These are phyloP conservation scores for Alligator sinensis DNA, from an alignment of 2,113 vertebrate species.

Conservation along the genomic window DNA sequence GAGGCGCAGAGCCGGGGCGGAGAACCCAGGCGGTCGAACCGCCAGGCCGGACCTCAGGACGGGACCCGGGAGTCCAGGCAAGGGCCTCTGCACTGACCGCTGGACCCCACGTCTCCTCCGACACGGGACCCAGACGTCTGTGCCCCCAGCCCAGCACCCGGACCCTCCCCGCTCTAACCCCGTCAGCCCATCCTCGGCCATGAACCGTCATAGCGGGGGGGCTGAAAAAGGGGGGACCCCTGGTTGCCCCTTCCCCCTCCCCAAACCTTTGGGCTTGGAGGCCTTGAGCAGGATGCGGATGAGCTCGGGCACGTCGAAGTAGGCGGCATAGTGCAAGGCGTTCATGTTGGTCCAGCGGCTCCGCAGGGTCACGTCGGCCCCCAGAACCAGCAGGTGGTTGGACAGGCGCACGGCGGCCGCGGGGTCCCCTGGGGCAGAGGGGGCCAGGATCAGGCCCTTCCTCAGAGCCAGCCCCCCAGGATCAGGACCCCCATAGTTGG, in stretches of 20 bases:
- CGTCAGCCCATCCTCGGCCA: no score
- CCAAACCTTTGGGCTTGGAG: slow-evolving; percentile 85
- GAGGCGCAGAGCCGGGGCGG: not conserved
- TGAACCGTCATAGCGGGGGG: no score
- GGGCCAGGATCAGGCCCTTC: not conserved
- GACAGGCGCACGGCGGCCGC: slow-evolving; percentile 87
- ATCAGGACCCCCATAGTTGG: not conserved
- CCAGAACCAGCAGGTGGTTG: slow-evolving; percentile 86
- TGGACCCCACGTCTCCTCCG: not conserved
- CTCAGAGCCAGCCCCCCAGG: not conserved
- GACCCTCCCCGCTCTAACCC: no score
- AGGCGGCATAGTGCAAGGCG: slow-evolving; percentile 92
- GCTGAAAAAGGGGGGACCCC: no score
- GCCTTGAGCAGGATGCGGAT: slow-evolving; percentile 89
- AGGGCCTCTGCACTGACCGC: not conserved
- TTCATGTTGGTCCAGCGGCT: slow-evolving; percentile 98
- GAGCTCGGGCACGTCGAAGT: slow-evolving; percentile 92
- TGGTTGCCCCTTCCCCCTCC: not conserved
- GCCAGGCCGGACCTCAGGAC: not conserved
- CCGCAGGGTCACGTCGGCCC: slow-evolving; percentile 88
- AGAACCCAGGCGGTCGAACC: no score
- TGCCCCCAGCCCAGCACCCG: not conserved
- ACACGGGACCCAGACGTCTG: not conserved
- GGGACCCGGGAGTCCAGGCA: not conserved
- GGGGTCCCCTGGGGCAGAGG: slow-evolving; percentile 83